A percentile compares a stretch with the other conserved stretches of the same genome.
phyloP scores from a whole-genome alignment of 2,888 invertebrate species.

The Meliscaeva auricollis region DNA sequence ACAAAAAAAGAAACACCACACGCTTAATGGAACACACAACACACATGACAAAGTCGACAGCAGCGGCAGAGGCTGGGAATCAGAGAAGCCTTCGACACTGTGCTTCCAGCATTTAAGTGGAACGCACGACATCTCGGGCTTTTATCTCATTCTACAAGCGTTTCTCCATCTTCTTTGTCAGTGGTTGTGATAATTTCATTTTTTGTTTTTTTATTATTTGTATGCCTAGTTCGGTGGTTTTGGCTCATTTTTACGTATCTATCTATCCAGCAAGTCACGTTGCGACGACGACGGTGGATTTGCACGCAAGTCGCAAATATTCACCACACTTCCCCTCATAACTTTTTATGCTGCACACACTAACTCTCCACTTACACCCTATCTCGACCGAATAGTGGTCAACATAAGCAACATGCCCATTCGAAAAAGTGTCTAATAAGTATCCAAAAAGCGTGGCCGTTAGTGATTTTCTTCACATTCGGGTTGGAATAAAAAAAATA shows the following conservation, averaged over 20 bases:
- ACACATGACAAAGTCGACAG: constrained; percentile 44
- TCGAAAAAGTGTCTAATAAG: constrained; percentile 70
- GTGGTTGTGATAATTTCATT: constrained; percentile 63
- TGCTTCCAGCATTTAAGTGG: constrained; percentile 71
- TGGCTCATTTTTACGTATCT: constrained; percentile 32
- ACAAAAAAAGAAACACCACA: constrained; percentile 15
- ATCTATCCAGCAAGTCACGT: constrained; percentile 27
- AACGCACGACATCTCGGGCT: constrained; percentile 71
- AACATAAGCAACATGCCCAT: constrained; percentile 73
- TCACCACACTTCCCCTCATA: constrained; percentile 67
- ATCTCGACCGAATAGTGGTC: constrained; percentile 48
- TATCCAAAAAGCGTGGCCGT: constrained; percentile 61
- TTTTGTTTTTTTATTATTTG: neutral
- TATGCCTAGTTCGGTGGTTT: neutral
- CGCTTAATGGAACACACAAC: constrained; percentile 31
- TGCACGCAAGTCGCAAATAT: constrained; percentile 62
- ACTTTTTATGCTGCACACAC: constrained; percentile 55
- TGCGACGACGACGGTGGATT: constrained; percentile 45
- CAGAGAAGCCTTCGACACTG: constrained; percentile 69
- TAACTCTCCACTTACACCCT: constrained; percentile 56
- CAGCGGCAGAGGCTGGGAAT: constrained; percentile 15
- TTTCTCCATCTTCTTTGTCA: constrained; percentile 49
- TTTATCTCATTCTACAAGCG: constrained; percentile 33
- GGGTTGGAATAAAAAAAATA: constrained; percentile 12
- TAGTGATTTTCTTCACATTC: constrained; percentile 53